Base-by-base conservation (phyloP, 1,140 invertebrate species). In the Muscidifurax raptorellus region DNA sequence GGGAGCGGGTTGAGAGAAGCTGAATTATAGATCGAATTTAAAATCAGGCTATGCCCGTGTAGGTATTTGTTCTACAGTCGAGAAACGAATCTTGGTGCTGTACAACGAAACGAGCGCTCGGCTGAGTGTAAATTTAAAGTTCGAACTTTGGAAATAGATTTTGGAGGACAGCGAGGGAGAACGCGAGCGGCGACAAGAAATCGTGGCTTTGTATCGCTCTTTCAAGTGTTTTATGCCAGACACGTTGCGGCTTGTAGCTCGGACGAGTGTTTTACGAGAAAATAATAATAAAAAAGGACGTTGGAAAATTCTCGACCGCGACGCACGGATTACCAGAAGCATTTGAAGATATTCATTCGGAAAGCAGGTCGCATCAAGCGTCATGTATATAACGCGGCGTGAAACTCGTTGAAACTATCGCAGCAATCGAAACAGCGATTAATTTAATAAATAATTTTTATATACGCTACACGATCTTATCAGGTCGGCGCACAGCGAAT, bases 121-220 rank as follows among this genome's bases (percentile, higher is more conserved):
- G 76, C 28, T 18, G 52, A 12, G 47, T 18, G 13, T 77, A 77
- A 77, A 77, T 77, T 77, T 77, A 59, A n/a, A 77, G 44, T 77
- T 77, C 52, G 27, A 59, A 77, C 47, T 25, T 77, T 28, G 28
- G 47, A 77, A 77, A 59, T 77, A 77, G 44, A 59, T 59, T 77
- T 30, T 22, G 47, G 0, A 18, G 44, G 47, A 52, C n/a, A n/a
- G n/a, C n/a, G 47, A 40, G 47, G 18, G 47, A 52, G 18, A 52
- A 47, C 44, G 44, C 1, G n/a, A n/a, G n/a, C n/a, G 44, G 44
- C 13, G 13, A 47, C 9, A 4, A 52, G 18, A 52, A 12, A 22
- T 3, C 5, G 47, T 15, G 36, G 36, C 36, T 40, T 40, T 40
- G 7, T 40, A 40, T 40, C 36, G 15, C 44, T 47, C 12, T 18